Evolutionary conservation across 2,113 vertebrate genomes (phyloP).

Genomic region (Odontesthes bonariensis): DNA sequence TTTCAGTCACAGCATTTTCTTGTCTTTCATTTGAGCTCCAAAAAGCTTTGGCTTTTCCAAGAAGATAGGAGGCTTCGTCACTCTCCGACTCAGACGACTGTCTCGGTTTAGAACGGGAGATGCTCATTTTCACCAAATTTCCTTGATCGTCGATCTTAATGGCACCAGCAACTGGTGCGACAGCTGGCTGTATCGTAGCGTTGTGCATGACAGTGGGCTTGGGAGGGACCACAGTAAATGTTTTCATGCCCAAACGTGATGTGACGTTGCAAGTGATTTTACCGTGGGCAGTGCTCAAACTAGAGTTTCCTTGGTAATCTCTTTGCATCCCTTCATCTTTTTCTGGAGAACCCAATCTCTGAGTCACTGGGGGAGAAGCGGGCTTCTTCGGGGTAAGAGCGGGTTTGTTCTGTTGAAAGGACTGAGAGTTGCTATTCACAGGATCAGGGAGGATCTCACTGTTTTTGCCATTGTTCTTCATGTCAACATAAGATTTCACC

Average conservation of each 20-base stretch:
- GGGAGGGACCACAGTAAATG: conserved; percentile 92
- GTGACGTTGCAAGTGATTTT: conserved; percentile 76
- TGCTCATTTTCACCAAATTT: conserved; percentile 85
- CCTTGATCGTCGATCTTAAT: conserved; percentile 95
- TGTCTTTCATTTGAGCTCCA: conserved; percentile 85
- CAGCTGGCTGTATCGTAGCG: conserved; percentile 71
- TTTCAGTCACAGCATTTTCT: conserved; percentile 45
- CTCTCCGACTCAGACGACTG: conserved; percentile 27
- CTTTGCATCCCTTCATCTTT: conserved; percentile 41
- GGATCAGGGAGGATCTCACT: conserved; percentile 22
- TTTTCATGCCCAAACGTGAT: conserved; percentile 90
- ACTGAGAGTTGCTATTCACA: conserved; percentile 22
- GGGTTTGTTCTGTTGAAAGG: conserved; percentile 41
- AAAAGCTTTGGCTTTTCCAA: conserved; percentile 87
- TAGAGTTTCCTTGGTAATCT: conserved; percentile 45
- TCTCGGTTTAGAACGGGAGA: conserved; percentile 43
- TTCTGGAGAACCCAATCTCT: conserved; percentile 28
- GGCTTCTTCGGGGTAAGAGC: conserved; percentile 40
- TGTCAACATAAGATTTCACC: conserved; percentile 33
- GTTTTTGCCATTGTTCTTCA: conserved; percentile 22
- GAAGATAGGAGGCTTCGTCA: conserved; percentile 72
- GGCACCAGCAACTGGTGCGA: conserved; percentile 82
- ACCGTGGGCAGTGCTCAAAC: conserved; percentile 66
- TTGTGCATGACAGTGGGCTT: conserved; percentile 82
- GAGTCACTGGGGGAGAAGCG: conserved; percentile 12